A percentile compares a stretch with the other conserved stretches of the same genome.
Conservation (phyloP, 2,797 vertebrate species). For the Pampus argenteus region DNA sequence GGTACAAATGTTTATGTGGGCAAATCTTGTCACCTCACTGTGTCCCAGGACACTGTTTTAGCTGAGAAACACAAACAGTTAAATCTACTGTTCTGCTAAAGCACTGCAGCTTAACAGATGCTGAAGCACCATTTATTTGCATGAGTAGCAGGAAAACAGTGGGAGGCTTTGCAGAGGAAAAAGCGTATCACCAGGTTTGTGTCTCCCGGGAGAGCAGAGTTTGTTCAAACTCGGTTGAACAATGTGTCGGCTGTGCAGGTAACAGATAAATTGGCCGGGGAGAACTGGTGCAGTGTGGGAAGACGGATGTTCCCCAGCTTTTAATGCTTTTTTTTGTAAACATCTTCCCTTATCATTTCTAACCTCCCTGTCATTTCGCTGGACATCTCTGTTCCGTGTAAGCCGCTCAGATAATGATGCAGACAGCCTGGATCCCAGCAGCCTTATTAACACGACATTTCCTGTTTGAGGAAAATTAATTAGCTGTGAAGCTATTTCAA, state of each 20-base stretch:
- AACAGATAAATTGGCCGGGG: slow-evolving; percentile 66
- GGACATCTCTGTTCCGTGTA: slow-evolving; percentile 19
- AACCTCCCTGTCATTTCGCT: slow-evolving; percentile 12
- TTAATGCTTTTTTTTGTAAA: slow-evolving; percentile 28
- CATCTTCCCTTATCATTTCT: slow-evolving; percentile 29
- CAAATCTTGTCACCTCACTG: slow-evolving; percentile 17
- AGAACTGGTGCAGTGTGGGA: slow-evolving; percentile 36
- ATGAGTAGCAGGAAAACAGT: slow-evolving; percentile 77
- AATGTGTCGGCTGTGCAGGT: slow-evolving; percentile 74
- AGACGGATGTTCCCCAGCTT: slow-evolving; percentile 64
- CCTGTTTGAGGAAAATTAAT: slow-evolving; percentile 65
- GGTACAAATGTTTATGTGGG: slow-evolving; percentile 30
- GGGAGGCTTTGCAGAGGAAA: slow-evolving; percentile 57
- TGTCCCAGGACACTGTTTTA: slow-evolving; percentile 8
- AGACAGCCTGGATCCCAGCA: slow-evolving; percentile 19
- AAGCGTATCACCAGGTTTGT: slow-evolving; percentile 65
- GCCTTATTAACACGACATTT: slow-evolving; percentile 58
- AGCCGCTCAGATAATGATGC: slow-evolving; percentile 14
- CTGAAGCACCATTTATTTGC: slow-evolving; percentile 73
- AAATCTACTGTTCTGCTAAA: slow-evolving; percentile 52
- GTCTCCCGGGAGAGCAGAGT: slow-evolving; percentile 58
- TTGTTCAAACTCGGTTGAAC: slow-evolving; percentile 69
- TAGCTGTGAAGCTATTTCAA: slow-evolving; percentile 48
- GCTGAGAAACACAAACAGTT: slow-evolving; percentile 40
- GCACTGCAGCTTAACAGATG: slow-evolving; percentile 67